Evolutionary conservation across 2,797 vertebrate species (phyloP).

Genomic region (Chaetophractus vellerosus): DNA sequence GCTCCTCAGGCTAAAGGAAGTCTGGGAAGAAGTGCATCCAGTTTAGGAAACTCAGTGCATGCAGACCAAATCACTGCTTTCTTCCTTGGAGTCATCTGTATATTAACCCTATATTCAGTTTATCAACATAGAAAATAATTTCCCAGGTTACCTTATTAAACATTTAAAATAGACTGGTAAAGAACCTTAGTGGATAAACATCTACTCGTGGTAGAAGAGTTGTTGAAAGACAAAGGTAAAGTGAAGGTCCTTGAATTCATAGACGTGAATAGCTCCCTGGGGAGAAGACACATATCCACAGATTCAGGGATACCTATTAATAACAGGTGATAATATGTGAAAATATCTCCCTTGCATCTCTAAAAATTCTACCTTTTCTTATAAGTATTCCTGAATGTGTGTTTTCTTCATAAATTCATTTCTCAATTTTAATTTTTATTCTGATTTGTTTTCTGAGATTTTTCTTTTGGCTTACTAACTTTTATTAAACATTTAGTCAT

Average conservation of each 20-base stretch:
- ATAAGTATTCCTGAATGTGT: neutral
- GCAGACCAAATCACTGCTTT: neutral
- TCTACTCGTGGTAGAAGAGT: neutral
- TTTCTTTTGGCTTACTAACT: neutral
- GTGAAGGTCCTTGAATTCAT: neutral
- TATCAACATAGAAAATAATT: neutral
- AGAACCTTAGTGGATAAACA: neutral
- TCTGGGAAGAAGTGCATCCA: neutral
- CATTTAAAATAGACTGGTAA: neutral
- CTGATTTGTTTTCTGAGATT: neutral
- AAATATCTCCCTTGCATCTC: neutral
- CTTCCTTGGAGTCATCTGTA: neutral
- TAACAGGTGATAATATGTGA: neutral
- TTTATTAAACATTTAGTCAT: conserved; percentile 23
- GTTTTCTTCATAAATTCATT: neutral
- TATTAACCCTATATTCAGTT: neutral
- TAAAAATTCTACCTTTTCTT: neutral
- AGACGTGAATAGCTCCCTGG: neutral
- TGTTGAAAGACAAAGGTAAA: neutral
- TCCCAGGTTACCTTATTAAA: neutral
- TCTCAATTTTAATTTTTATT: neutral
- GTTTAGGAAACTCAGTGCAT: neutral
- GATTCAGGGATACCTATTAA: neutral
- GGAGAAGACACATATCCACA: neutral
- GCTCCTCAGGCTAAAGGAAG: neutral